A percentile compares a stretch with the other conserved stretches of the same genome.
Conservation (phyloP, 64 coral and sea anemone species). For the Montipora cactus region DNA sequence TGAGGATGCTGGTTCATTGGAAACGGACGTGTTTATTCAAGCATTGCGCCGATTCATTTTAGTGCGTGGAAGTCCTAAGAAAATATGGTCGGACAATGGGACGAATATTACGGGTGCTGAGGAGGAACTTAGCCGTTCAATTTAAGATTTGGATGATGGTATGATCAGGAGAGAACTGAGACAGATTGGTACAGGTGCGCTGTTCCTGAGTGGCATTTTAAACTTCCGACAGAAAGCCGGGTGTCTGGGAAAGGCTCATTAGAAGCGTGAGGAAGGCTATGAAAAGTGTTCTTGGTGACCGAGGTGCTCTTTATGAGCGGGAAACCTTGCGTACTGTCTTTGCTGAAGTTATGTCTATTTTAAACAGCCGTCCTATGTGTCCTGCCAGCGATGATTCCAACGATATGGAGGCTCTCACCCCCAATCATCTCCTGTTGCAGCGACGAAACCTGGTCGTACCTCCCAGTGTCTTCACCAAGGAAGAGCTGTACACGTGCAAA, state of each 20-base stretch:
- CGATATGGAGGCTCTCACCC: too few relatives aligned
- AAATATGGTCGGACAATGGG: constrained; percentile 48
- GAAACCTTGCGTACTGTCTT: too few relatives aligned
- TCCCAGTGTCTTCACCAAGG: background rate
- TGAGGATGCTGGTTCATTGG: constrained; percentile 51
- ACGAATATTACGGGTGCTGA: constrained; percentile 44
- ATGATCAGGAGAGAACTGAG: constrained; percentile 31
- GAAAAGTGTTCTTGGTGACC: constrained; percentile 42
- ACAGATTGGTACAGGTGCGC: constrained; percentile 29
- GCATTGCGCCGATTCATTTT: constrained; percentile 32
- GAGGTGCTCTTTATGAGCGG: too few relatives aligned
- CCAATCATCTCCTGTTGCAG: too few relatives aligned
- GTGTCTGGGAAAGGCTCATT: constrained; percentile 60
- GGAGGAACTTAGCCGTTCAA: constrained; percentile 6
- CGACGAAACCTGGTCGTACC: too few relatives aligned
- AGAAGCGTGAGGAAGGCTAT: constrained; percentile 53
- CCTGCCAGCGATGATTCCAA: too few relatives aligned
- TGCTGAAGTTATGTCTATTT: too few relatives aligned
- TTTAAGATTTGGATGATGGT: constrained; percentile 2
- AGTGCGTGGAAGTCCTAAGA: constrained; percentile 16
- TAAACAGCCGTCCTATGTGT: too few relatives aligned
- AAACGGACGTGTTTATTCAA: constrained; percentile 41
- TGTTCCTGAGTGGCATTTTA: constrained; percentile 39
- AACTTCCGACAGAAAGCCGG: constrained; percentile 53
- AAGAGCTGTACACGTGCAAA: background rate